These are phyloP conservation scores for Delichon dasypus DNA, from an alignment of 2,797 vertebrate genomes.

Conservation along the genomic window DNA sequence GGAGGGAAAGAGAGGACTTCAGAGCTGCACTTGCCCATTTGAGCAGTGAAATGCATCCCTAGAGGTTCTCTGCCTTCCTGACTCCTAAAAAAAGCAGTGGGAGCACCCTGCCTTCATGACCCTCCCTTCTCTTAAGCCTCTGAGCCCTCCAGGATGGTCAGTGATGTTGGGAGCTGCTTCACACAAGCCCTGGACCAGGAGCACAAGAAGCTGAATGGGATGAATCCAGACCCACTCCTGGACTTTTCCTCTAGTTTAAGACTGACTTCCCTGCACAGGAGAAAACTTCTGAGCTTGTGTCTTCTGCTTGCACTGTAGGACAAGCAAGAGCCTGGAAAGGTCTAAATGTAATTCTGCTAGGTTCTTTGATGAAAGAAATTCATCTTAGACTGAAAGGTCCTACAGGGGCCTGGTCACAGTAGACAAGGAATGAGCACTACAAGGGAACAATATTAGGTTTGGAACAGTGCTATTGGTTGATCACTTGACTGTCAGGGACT, in stretches of 20 bases:
- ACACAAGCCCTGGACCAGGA: neutral
- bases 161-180: neutral
- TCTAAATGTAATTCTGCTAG: neutral
- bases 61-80: neutral
- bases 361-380: neutral
- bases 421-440: neutral
- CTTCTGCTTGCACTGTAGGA: neutral
- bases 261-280: neutral
- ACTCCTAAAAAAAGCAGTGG: neutral
- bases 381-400: neutral
- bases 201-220: neutral
- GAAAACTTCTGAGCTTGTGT: neutral
- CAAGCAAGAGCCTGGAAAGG: neutral
- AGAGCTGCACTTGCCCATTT: neutral
- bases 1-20: neutral
- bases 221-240: neutral
- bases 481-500: neutral
- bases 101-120: neutral
- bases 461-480: neutral
- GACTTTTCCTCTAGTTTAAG: neutral
- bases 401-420: neutral
- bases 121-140: neutral
- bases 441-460: neutral
- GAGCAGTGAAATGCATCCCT: constrained; percentile 4
- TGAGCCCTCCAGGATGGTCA: neutral